Evolutionary conservation across 2,113 vertebrate genomes (phyloP).

Genomic region (Passer montanus): DNA sequence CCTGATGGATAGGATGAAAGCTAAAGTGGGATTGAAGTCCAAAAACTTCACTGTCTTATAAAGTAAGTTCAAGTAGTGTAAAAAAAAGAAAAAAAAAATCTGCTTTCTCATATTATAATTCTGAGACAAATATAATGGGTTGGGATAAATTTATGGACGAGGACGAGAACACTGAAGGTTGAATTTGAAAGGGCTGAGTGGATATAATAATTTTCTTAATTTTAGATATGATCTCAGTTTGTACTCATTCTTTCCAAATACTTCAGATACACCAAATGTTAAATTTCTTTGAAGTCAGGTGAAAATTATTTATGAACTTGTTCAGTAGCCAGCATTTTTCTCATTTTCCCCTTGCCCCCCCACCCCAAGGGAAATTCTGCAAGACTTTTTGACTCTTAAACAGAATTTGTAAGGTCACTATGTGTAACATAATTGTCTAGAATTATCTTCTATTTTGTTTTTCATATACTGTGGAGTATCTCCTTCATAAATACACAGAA

Average conservation of each 20-base stretch:
- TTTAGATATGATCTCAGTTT: background rate
- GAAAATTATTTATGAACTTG: slow-evolving; percentile 8
- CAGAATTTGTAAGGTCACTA: background rate
- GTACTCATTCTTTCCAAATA: background rate
- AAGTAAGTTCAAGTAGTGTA: background rate
- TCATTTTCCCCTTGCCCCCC: background rate
- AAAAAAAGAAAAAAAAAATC: background rate
- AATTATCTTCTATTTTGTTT: background rate
- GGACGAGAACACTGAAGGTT: background rate
- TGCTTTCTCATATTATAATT: background rate
- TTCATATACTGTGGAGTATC: background rate
- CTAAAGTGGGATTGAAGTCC: background rate
- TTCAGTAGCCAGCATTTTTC: background rate
- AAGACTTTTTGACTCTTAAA: background rate
- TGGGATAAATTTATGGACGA: background rate
- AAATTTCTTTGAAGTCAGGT: slow-evolving; percentile 9
- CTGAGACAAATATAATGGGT: background rate
- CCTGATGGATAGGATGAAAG: background rate
- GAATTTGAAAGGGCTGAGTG: background rate
- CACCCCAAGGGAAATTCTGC: background rate
- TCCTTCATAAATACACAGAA: background rate
- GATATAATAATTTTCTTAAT: background rate
- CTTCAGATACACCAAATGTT: background rate
- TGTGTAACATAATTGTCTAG: background rate
- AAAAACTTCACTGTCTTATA: background rate